Percentiles rank a stretch among this genome's conserved stretches.
These are phyloP conservation scores for Neoarius graeffei DNA, from an alignment of 2,113 vertebrate species.

Conservation along the genomic window DNA sequence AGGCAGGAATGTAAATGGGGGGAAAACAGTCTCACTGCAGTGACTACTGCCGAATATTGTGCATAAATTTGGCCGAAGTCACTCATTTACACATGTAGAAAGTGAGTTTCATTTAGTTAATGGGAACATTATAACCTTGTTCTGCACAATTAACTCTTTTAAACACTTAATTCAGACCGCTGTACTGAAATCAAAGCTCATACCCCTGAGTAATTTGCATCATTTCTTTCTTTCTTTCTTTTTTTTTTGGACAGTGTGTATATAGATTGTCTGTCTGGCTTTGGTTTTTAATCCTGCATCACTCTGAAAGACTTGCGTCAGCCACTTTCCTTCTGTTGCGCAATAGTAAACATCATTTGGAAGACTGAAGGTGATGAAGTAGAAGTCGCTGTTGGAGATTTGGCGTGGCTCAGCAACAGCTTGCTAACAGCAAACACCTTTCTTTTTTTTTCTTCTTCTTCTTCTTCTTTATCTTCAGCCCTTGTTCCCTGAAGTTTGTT, in stretches of 20 bases:
- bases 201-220: constrained; percentile 19
- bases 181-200: constrained; percentile 3
- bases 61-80: constrained; percentile 9
- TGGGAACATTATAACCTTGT: constrained; percentile 24
- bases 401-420: constrained; percentile 15
- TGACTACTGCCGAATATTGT: background rate
- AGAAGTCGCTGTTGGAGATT: constrained; percentile 27
- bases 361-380: constrained; percentile 16
- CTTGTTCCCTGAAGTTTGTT: constrained; percentile 15
- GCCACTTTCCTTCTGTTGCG: constrained; percentile 15
- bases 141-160: constrained; percentile 32
- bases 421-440: constrained; percentile 45
- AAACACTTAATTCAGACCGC: constrained; percentile 9
- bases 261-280: background rate
- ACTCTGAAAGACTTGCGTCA: constrained; percentile 16
- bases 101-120: constrained; percentile 25
- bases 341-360: background rate
- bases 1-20: background rate
- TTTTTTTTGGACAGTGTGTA: background rate
- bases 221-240: background rate
- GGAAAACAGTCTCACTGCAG: background rate
- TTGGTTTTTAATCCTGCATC: background rate
- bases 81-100: constrained; percentile 3
- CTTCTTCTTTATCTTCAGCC: background rate
- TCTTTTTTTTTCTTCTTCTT: background rate